Percentiles rank a stretch among this genome's conserved stretches.
Evolutionary conservation across 2,797 vertebrate species (phyloP).

Genomic region (Bradypodion ventrale): DNA sequence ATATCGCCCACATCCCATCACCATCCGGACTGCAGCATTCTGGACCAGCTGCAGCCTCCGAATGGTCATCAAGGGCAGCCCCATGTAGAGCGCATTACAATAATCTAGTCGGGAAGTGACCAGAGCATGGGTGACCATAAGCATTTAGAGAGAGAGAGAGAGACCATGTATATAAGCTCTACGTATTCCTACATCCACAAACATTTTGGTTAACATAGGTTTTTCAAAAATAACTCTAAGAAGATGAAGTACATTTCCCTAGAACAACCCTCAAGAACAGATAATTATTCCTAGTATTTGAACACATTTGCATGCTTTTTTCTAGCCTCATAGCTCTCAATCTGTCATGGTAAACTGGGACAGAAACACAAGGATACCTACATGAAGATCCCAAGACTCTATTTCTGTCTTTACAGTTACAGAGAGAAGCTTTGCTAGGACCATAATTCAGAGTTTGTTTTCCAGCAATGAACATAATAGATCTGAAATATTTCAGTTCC

Average conservation of each 20-base stretch:
- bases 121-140: too few species aligned
- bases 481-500: background rate
- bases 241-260: background rate
- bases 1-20: too few species aligned
- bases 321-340: background rate
- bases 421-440: background rate
- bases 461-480: background rate
- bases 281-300: background rate
- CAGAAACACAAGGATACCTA: background rate
- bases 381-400: background rate
- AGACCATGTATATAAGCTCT: background rate
- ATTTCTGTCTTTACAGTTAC: background rate
- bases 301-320: background rate
- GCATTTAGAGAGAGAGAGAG: background rate
- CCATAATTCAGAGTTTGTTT: constrained; percentile 17
- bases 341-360: background rate
- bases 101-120: too few species aligned
- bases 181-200: background rate
- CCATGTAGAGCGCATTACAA: too few species aligned
- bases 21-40: too few species aligned
- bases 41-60: too few species aligned
- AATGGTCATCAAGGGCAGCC: too few species aligned
- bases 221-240: background rate
- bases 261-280: background rate
- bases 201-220: background rate